phyloP scores from a whole-genome alignment of 2,888 invertebrate genomes.

The Trachelus iudaicus region DNA sequence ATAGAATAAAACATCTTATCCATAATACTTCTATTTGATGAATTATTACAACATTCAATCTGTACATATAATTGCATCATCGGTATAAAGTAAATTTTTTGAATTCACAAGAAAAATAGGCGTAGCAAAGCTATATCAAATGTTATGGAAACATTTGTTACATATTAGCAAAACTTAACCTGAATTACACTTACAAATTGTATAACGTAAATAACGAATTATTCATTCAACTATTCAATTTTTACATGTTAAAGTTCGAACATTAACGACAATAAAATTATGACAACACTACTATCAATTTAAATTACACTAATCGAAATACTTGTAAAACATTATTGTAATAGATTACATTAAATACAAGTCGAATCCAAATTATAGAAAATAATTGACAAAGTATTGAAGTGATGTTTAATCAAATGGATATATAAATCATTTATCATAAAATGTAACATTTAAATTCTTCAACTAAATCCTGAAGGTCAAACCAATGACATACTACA shows the following conservation, averaged over 20 bases:
- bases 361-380: background rate
- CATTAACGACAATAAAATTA: background rate
- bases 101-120: background rate
- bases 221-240: background rate
- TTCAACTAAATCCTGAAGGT: background rate
- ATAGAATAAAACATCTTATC: conserved; percentile 6
- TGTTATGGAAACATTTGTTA: background rate
- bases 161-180: background rate
- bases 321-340: background rate
- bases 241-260: background rate
- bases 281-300: background rate
- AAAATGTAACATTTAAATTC: background rate
- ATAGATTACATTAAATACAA: no score
- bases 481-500: conserved; percentile 19
- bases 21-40: conserved; percentile 6
- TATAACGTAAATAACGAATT: background rate
- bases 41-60: background rate
- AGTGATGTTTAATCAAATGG: background rate
- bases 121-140: background rate
- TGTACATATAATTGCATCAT: background rate
- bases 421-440: background rate
- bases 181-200: background rate
- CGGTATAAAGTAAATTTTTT: background rate
- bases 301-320: background rate
- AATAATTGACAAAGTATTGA: background rate